Base-by-base conservation (phyloP, 1,140 invertebrate genomes). In the Grapholita molesta region DNA sequence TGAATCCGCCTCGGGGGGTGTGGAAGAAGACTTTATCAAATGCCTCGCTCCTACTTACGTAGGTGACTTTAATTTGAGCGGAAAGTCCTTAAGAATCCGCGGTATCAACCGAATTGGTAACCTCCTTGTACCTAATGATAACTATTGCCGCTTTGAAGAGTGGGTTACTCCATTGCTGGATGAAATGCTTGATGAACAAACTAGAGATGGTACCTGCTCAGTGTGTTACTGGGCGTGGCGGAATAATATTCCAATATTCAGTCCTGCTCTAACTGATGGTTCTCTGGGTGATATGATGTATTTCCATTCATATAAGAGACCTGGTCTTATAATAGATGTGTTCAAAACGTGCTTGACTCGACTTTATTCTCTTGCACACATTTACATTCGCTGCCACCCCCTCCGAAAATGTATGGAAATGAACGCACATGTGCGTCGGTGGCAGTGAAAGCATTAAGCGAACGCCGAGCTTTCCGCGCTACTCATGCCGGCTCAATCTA, bases 11-110 rank as follows among this genome's bases (percentile, higher is more conserved):
- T 99, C 99, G 15, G 99, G 99, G 23, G 99, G 99, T 18, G 94
- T 99, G 2, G 99, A 99, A 92, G 99, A 99, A 93, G 99, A 99
- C 93, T 95, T 99, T 35, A 99, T 99, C 42, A 99, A 99, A 94
- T 99, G 99, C 92, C 92, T 99, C 64, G 97, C 96, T 3, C 97
- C 98, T 4, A 99, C 98, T 0, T 99, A 96, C 83, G 78, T 99
- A 24, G 99, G 98, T 30, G 95, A 97, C 85, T 99, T 99, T 91
- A 91, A 95, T 85, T 92, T 99, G 67, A 94, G 95, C 79, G 99
- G 96, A 0, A 95, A 94, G 84, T 90, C 91, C 42, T 93, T 99
- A 12, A 93, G 98, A 69, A 95, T 97, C 6, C 94, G 95, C 74
- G 99, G 99, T 8, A 97, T 99, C 33, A 99, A 99, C 91, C 93